Percentiles rank a stretch among this genome's conserved stretches.
Conservation (phyloP, 2,797 vertebrate species). For the Okamejei kenojei region DNA sequence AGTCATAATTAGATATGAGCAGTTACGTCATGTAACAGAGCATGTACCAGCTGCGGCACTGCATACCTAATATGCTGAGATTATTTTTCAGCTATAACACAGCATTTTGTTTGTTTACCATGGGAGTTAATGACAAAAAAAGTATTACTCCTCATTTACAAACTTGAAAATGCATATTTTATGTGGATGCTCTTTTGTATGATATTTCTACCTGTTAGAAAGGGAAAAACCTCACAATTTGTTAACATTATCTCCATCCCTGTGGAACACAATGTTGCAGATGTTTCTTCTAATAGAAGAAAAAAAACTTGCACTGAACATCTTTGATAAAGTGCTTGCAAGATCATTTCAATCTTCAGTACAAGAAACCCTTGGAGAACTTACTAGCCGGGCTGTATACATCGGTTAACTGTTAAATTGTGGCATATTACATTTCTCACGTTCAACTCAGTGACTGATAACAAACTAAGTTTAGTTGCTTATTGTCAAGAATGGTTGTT, state of each 20-base stretch:
- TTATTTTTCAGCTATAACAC: not conserved
- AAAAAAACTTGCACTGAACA: not conserved
- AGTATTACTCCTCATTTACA: not conserved
- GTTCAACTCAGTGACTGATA: not conserved
- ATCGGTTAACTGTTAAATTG: slow-evolving; percentile 10
- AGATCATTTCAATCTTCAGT: slow-evolving; percentile 29
- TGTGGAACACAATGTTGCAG: not conserved
- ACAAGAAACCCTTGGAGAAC: slow-evolving; percentile 5
- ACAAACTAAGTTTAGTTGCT: slow-evolving; percentile 21
- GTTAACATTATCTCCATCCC: not conserved
- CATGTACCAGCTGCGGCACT: slow-evolving; percentile 25
- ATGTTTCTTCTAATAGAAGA: slow-evolving; percentile 13
- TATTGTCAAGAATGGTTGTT: slow-evolving; percentile 21
- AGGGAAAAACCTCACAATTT: not conserved
- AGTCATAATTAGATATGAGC: slow-evolving; percentile 35
- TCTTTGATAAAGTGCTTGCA: slow-evolving; percentile 23
- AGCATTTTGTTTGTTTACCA: not conserved
- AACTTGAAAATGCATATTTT: not conserved
- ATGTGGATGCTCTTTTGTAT: not conserved
- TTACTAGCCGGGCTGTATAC: not conserved
- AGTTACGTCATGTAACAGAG: slow-evolving; percentile 26
- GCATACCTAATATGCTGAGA: not conserved
- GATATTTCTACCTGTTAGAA: not conserved
- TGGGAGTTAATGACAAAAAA: not conserved
- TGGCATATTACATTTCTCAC: not conserved